A percentile compares a stretch with the other conserved stretches of the same genome.
These are phyloP conservation scores for Drosophila kambysellisi DNA, from an alignment of 2,888 invertebrate genomes.

Conservation along the genomic window DNA sequence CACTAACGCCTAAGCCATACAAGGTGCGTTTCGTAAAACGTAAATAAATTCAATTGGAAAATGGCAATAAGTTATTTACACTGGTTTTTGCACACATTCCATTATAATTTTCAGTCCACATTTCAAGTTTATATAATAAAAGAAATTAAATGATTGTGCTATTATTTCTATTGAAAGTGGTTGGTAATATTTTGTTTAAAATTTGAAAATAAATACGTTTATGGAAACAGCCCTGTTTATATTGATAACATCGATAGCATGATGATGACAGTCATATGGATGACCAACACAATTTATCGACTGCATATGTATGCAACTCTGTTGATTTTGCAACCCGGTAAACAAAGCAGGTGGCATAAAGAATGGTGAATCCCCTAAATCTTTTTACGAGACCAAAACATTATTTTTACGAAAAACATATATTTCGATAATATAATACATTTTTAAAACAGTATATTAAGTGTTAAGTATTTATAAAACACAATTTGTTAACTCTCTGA, in stretches of 20 bases:
- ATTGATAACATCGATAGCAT: background rate
- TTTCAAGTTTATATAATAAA: constrained; percentile 12
- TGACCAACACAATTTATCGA: background rate
- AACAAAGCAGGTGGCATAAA: background rate
- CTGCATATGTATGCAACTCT: background rate
- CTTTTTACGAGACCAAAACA: background rate
- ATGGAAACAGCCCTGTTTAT: background rate
- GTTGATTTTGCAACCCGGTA: background rate
- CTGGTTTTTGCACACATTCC: background rate
- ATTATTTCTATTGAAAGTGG: background rate
- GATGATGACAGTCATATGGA: background rate
- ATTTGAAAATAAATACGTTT: background rate
- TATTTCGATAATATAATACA: background rate
- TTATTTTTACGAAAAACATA: background rate
- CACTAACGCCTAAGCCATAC: constrained; percentile 87
- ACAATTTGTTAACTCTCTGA: background rate
- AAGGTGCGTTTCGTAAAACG: constrained; percentile 83
- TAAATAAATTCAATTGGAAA: background rate
- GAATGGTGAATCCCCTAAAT: background rate
- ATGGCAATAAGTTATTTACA: background rate
- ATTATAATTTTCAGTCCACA: background rate
- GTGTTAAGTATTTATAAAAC: background rate
- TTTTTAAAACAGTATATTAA: background rate
- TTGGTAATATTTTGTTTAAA: background rate
- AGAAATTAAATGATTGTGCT: background rate